Evolutionary conservation across 2,113 vertebrate species (phyloP), one percentile per base, ranked within the genome.

Genomic region (Orycteropus afer): DNA sequence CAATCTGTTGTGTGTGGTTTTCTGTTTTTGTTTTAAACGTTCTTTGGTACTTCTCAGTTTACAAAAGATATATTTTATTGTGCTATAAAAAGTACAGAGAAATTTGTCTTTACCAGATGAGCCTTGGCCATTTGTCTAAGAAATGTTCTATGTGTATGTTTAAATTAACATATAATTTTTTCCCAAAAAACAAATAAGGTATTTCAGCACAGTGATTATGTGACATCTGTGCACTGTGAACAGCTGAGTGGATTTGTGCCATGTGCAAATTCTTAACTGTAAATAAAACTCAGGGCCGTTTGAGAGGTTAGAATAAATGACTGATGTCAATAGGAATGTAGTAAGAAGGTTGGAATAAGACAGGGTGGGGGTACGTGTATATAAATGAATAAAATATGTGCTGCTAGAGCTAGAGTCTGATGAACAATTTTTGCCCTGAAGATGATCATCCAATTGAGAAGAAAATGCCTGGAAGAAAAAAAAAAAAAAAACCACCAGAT

Each of bases 241-340:
- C 69, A 69, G 25, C 92, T 32, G 96, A 92, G 20, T 96, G 91
- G 37, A 92, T 98, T 97, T 98, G 97, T 98, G 97, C 97, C 92
- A 40, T 97, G 96, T 96, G 97, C 97, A 98, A 97, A 92, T 92
- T 97, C 73, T 97, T 94, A 96, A 95, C 86, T 86, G 73, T 94
- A 97, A 97, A 79, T 89, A 95, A 49, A 93, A 55, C 12, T 34
- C 22, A 69, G 37, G 89, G 85, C 92, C 81, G 5, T 65, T 85
- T 49, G 63, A 49, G 8, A 1, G 32, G 13, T 67, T 83, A 82
- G 63, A 69, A 80, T 91, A 49, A 95, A 51, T 20, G 90, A 83
- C 15, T 55, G 47, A 27, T 78, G 84, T 82, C 49, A 13, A 6
- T 17, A 95, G 61, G 53, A 76, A 83, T 32, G 61, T 57, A 57